Evolutionary conservation across 2,888 invertebrate species (phyloP).

Genomic region (Phengaris alcon): DNA sequence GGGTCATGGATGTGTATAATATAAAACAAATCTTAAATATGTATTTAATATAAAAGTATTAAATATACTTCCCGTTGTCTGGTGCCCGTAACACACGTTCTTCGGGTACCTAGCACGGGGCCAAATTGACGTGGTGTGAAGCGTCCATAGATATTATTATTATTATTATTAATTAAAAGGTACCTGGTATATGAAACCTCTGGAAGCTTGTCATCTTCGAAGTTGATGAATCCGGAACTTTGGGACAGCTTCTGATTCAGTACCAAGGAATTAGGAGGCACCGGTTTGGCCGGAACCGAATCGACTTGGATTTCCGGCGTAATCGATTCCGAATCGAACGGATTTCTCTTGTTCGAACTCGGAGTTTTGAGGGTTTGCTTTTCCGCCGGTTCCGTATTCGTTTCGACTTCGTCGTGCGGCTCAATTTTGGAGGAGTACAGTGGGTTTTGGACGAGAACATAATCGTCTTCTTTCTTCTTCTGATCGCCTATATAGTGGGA

Average conservation of each 20-base stretch:
- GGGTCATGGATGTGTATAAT: too few relatives aligned
- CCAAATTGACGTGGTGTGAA: too few relatives aligned
- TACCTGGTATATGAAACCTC: slow-evolving; percentile 44
- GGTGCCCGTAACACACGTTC: too few relatives aligned
- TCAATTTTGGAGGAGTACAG: slow-evolving; percentile 73
- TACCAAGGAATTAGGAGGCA: slow-evolving; percentile 77
- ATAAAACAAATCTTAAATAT: too few relatives aligned
- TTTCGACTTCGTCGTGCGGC: slow-evolving; percentile 74
- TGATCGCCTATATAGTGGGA: slow-evolving; percentile 69
- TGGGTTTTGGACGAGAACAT: slow-evolving; percentile 70
- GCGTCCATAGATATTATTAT: too few relatives aligned
- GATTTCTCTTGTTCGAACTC: slow-evolving; percentile 58
- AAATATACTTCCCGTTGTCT: too few relatives aligned
- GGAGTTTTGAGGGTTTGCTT: slow-evolving; percentile 61
- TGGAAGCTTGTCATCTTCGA: slow-evolving; percentile 46
- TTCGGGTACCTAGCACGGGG: too few relatives aligned
- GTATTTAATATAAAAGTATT: too few relatives aligned
- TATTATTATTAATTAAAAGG: not conserved
- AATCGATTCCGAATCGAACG: slow-evolving; percentile 64
- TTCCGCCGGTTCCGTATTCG: slow-evolving; percentile 67
- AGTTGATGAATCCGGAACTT: slow-evolving; percentile 83
- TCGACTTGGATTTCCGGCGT: slow-evolving; percentile 83
- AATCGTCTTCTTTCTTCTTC: slow-evolving; percentile 58
- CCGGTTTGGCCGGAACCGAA: slow-evolving; percentile 56
- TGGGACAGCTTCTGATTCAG: slow-evolving; percentile 83